Evolutionary conservation across 2,113 vertebrate species (phyloP).

Genomic region (Rhinoderma darwinii): DNA sequence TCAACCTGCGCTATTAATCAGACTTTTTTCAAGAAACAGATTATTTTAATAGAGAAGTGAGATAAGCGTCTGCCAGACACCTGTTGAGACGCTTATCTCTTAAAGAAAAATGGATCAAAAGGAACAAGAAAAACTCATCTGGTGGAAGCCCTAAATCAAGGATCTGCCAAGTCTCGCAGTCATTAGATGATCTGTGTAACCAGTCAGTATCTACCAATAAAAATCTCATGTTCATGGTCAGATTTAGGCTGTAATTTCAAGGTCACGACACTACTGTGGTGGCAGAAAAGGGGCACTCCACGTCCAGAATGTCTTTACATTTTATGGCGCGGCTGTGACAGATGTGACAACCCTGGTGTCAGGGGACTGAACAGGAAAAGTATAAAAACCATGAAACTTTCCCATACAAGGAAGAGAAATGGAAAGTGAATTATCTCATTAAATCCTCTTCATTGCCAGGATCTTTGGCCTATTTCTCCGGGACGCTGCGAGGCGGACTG

Average conservation of each 20-base stretch:
- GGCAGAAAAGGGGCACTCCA: neutral
- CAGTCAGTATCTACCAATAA: too few species aligned
- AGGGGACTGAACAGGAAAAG: neutral
- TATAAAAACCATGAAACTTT: neutral
- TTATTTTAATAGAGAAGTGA: too few species aligned
- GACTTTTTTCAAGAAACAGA: too few species aligned
- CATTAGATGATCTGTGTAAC: too few species aligned
- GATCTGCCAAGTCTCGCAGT: too few species aligned
- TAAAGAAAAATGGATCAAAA: too few species aligned
- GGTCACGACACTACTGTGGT: neutral
- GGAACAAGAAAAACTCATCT: too few species aligned
- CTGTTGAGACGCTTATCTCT: too few species aligned
- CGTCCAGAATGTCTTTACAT: neutral
- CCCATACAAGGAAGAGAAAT: neutral
- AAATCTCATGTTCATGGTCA: too few species aligned
- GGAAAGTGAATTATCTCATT: constrained; percentile 11
- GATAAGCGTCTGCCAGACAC: too few species aligned
- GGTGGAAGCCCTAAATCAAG: too few species aligned
- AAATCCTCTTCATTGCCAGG: neutral
- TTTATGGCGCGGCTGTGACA: neutral
- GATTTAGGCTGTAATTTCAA: neutral
- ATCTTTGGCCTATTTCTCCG: constrained; percentile 14
- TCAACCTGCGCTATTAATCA: neutral
- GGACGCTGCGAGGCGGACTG: neutral
- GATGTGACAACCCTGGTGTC: neutral